Evolutionary conservation across 2,113 vertebrate species (phyloP).

Genomic region (Phalacrocorax brasilianus): DNA sequence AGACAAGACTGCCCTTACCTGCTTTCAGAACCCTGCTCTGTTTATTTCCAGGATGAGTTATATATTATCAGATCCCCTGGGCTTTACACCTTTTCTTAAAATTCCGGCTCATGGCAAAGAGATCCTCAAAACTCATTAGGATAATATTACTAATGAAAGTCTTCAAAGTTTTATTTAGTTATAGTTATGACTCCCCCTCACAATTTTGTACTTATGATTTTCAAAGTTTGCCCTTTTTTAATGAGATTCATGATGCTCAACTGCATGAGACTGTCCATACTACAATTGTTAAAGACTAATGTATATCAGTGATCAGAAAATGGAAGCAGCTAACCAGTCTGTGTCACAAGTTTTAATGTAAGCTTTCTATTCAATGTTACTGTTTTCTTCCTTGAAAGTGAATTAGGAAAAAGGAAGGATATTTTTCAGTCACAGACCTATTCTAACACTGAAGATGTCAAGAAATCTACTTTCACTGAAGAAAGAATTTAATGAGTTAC

Average conservation of each 20-base stretch:
- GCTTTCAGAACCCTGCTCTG: background rate
- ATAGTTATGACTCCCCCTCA: background rate
- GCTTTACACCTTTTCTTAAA: background rate
- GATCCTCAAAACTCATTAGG: background rate
- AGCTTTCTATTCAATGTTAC: background rate
- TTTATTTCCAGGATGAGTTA: background rate
- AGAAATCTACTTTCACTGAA: background rate
- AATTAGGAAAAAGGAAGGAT: background rate
- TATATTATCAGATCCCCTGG: accelerated
- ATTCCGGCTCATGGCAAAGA: background rate
- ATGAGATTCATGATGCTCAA: background rate
- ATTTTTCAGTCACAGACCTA: background rate
- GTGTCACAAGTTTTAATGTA: background rate
- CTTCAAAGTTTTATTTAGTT: background rate
- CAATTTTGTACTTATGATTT: background rate
- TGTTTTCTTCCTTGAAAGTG: background rate
- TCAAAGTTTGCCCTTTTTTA: background rate
- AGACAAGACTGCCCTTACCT: background rate
- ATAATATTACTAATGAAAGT: background rate
- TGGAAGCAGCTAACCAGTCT: background rate
- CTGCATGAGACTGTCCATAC: background rate
- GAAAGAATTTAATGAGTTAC: background rate
- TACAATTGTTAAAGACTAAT: background rate
- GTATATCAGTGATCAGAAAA: background rate
- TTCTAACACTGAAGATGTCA: background rate